phyloP scores from a whole-genome alignment of 2,888 invertebrate genomes.

The Nephrotoma flavescens region DNA sequence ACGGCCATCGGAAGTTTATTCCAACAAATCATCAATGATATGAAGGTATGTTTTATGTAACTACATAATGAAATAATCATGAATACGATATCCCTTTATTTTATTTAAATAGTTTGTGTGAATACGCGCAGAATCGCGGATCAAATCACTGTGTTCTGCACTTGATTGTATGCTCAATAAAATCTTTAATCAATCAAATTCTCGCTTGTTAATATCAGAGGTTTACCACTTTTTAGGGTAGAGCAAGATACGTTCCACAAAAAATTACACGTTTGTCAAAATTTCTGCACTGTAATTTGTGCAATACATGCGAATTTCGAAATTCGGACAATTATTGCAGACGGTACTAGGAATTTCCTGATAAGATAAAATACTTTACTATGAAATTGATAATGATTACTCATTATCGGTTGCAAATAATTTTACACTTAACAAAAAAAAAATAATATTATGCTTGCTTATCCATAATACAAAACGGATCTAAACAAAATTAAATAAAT shows the following conservation, averaged over 20 bases:
- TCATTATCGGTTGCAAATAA: not conserved
- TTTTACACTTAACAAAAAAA: no score
- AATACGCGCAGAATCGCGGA: not conserved
- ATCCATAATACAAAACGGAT: no score
- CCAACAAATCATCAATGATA: conserved; percentile 88
- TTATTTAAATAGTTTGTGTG: not conserved
- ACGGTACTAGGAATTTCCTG: not conserved
- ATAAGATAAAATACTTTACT: not conserved
- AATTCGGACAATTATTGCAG: not conserved
- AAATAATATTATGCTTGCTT: no score
- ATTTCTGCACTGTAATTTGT: not conserved
- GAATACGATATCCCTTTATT: not conserved
- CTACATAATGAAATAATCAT: not conserved
- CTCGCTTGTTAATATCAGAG: not conserved
- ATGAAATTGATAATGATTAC: not conserved
- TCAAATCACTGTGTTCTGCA: not conserved
- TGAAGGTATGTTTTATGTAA: conserved; percentile 63
- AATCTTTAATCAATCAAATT: not conserved
- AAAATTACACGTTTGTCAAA: not conserved
- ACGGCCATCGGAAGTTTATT: conserved; percentile 86
- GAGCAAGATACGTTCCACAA: not conserved
- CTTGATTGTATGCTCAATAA: not conserved
- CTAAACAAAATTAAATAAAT: no score
- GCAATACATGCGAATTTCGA: not conserved
- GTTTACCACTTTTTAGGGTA: no score